These are phyloP conservation scores for Channa maculata DNA, from an alignment of 2,113 vertebrate genomes.

Conservation along the genomic window DNA sequence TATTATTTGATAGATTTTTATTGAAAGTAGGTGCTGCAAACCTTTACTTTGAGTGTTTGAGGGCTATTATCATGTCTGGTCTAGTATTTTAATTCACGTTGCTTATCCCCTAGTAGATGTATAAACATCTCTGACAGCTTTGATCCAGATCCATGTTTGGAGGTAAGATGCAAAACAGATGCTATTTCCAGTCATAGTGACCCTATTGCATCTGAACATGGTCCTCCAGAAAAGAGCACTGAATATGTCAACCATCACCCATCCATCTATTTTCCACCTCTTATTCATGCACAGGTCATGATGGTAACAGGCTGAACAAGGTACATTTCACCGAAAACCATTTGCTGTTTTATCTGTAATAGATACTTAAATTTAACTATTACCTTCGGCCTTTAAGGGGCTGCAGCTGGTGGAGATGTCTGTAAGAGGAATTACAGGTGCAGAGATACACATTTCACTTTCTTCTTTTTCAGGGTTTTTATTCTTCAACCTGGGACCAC, in stretches of 20 bases:
- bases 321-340: conserved; percentile 46
- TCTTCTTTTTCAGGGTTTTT: conserved; percentile 47
- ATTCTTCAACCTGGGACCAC: conserved; percentile 39
- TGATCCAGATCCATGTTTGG: conserved; percentile 11
- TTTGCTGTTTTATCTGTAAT: conserved; percentile 61
- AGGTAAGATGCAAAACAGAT: neutral
- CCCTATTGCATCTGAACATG: conserved; percentile 19
- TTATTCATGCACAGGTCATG: neutral
- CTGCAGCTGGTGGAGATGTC: conserved; percentile 59
- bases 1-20: too few species aligned
- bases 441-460: conserved; percentile 42
- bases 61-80: too few species aligned
- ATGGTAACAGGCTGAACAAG: conserved; percentile 41
- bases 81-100: too few species aligned
- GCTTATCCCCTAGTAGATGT: too few species aligned
- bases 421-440: conserved; percentile 57
- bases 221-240: conserved; percentile 2
- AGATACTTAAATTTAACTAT: conserved; percentile 58
- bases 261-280: conserved; percentile 10
- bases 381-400: conserved; percentile 45
- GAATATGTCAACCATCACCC: conserved; percentile 11
- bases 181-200: conserved; percentile 36
- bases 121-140: neutral
- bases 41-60: too few species aligned
- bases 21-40: too few species aligned